A percentile compares a stretch with the other conserved stretches of the same genome.
These are phyloP conservation scores for Leptarthrus brevirostris DNA, from an alignment of 2,888 invertebrate species.

Conservation along the genomic window DNA sequence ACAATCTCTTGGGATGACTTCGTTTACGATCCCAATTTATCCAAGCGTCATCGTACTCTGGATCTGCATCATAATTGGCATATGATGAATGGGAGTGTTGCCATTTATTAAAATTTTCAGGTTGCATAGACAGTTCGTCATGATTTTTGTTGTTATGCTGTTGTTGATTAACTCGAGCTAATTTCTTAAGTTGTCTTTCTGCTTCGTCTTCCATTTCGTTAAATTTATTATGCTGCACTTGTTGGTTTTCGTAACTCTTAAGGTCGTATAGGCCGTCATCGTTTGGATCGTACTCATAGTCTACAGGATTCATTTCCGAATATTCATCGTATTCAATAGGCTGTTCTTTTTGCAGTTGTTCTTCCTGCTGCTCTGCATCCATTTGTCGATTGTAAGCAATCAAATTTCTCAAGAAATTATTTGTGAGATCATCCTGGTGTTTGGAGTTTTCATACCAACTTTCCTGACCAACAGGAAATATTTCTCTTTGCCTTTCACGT, in stretches of 20 bases:
- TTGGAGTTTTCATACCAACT: slow-evolving; percentile 70
- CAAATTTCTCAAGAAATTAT: slow-evolving; percentile 72
- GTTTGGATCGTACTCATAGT: slow-evolving; percentile 55
- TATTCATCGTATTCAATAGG: slow-evolving; percentile 72
- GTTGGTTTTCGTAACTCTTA: slow-evolving; percentile 53
- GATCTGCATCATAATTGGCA: slow-evolving; percentile 56
- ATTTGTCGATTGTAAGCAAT: slow-evolving; percentile 70
- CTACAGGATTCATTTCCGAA: slow-evolving; percentile 52
- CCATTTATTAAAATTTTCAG: slow-evolving; percentile 41
- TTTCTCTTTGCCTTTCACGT: slow-evolving; percentile 66
- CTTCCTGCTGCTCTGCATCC: slow-evolving; percentile 70
- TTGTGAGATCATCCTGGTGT: slow-evolving; percentile 66
- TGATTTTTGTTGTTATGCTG: slow-evolving; percentile 61
- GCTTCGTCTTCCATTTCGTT: slow-evolving; percentile 73
- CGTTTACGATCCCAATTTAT: slow-evolving; percentile 68
- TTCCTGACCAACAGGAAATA: slow-evolving; percentile 69
- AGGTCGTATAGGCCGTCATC: slow-evolving; percentile 53
- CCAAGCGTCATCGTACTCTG: slow-evolving; percentile 66
- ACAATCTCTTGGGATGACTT: slow-evolving; percentile 51
- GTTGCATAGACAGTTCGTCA: not conserved
- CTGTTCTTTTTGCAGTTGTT: slow-evolving; percentile 59
- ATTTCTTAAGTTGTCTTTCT: slow-evolving; percentile 73
- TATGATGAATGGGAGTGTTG: slow-evolving; percentile 44
- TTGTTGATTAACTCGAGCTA: slow-evolving; percentile 68
- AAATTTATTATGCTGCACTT: slow-evolving; percentile 28